Conservation (phyloP, 2,888 invertebrate genomes). For the Agrotis clavis region DNA sequence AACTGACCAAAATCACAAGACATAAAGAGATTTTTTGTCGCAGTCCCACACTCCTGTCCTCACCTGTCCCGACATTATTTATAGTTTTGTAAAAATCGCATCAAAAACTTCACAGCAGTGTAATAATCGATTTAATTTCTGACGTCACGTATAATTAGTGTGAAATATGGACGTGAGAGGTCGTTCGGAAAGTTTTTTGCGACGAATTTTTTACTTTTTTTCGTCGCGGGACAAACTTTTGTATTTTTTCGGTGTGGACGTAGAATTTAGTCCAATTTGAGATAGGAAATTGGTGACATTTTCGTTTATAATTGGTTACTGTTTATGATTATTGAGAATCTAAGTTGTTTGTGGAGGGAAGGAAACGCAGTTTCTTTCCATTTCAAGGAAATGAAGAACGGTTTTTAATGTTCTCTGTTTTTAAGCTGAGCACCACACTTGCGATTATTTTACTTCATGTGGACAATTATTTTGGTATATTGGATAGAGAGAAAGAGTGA, state of each 20-base stretch:
- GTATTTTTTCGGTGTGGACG: conserved; percentile 18
- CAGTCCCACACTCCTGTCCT: conserved; percentile 77
- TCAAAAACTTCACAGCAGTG: conserved; percentile 70
- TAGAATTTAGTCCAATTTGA: conserved; percentile 47
- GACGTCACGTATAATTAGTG: conserved; percentile 86
- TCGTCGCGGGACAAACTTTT: neutral
- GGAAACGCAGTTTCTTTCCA: neutral
- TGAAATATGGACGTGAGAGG: conserved; percentile 82
- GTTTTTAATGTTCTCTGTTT: neutral
- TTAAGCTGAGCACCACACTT: too few species aligned
- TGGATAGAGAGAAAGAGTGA: too few species aligned
- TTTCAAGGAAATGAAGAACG: neutral
- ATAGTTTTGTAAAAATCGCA: conserved; percentile 80
- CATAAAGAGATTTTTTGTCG: conserved; percentile 84
- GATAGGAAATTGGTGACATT: conserved; percentile 41
- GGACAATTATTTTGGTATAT: too few species aligned
- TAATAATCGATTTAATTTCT: conserved; percentile 87
- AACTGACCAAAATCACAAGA: conserved; percentile 88
- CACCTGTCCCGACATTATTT: conserved; percentile 88
- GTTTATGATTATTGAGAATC: conserved; percentile 44
- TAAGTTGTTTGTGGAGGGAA: conserved; percentile 18
- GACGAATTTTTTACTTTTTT: conserved; percentile 31
- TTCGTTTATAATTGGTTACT: conserved; percentile 44
- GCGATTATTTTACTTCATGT: too few species aligned
- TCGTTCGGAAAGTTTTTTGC: conserved; percentile 66